Evolutionary conservation across 2,113 vertebrate genomes (phyloP).

Genomic region (Gobius niger): DNA sequence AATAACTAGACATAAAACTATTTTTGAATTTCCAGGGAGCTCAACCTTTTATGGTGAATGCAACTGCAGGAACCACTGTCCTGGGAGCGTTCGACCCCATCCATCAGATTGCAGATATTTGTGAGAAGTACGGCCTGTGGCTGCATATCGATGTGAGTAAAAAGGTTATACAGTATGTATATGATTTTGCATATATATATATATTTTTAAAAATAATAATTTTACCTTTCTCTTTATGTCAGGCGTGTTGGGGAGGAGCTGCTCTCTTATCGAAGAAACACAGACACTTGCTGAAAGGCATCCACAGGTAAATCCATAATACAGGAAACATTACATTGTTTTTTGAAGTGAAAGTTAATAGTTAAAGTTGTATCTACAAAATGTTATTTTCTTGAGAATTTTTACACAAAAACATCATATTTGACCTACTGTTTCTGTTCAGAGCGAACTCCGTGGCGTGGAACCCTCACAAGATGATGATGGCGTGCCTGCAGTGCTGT

Average conservation of each 20-base stretch:
- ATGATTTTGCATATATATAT: too few relatives aligned
- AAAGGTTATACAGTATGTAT: not conserved
- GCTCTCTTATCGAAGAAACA: constrained; percentile 80
- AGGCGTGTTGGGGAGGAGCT: constrained; percentile 88
- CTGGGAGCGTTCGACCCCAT: constrained; percentile 85
- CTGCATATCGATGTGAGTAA: constrained; percentile 83
- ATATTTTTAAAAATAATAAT: too few relatives aligned
- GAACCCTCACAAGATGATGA: constrained; percentile 90
- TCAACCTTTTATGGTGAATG: constrained; percentile 81
- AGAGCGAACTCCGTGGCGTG: constrained; percentile 85
- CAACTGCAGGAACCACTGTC: constrained; percentile 84
- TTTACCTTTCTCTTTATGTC: constrained; percentile 13
- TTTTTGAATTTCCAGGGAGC: constrained; percentile 72
- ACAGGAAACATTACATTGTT: too few relatives aligned
- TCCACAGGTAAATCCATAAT: constrained; percentile 76
- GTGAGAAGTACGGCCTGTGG: constrained; percentile 79
- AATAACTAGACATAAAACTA: not conserved
- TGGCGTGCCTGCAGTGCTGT: constrained; percentile 85
- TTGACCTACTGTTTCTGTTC: not conserved
- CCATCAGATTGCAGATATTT: constrained; percentile 75
- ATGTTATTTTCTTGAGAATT: too few relatives aligned
- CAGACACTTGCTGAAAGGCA: constrained; percentile 75
- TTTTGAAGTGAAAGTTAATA: too few relatives aligned
- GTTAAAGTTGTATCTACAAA: too few relatives aligned
- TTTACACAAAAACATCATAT: too few relatives aligned